A percentile compares a stretch with the other conserved stretches of the same genome.
phyloP scores from a whole-genome alignment of 2,888 invertebrate species.

The Mimas tiliae region DNA sequence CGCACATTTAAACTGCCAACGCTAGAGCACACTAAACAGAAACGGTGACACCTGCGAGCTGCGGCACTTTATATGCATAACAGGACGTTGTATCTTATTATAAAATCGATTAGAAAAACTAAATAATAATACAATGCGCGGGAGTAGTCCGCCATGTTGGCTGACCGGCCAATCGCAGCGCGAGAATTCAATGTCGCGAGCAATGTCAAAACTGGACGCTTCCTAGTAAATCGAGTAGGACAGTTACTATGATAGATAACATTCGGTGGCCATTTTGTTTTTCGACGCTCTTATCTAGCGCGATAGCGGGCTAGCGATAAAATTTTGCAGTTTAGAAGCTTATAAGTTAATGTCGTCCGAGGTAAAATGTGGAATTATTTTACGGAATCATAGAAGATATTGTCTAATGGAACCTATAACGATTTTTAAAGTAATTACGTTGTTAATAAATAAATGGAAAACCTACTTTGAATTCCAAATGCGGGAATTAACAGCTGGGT shows the following conservation, averaged over 20 bases:
- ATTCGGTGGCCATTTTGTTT: constrained; percentile 30
- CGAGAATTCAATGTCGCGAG: constrained; percentile 68
- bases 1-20: constrained; percentile 11
- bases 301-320: constrained; percentile 22
- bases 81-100: constrained; percentile 24
- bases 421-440: too few relatives aligned
- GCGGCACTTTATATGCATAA: constrained; percentile 18
- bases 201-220: constrained; percentile 80
- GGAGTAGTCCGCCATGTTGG: constrained; percentile 71
- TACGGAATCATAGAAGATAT: too few relatives aligned
- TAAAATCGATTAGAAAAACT: constrained; percentile 50
- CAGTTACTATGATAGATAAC: constrained; percentile 72
- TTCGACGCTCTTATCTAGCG: constrained; percentile 25
- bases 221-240: constrained; percentile 78
- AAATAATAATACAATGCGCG: constrained; percentile 78
- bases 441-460: too few relatives aligned
- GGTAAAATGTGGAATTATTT: background rate
- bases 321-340: constrained; percentile 19
- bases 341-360: background rate
- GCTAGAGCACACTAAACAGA: background rate
- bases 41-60: constrained; percentile 18
- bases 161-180: constrained; percentile 67
- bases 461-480: too few relatives aligned
- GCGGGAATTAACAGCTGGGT: too few relatives aligned
- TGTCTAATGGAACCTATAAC: too few relatives aligned